phyloP scores from a whole-genome alignment of 1,140 invertebrate genomes.

The Aphelinus certus region DNA sequence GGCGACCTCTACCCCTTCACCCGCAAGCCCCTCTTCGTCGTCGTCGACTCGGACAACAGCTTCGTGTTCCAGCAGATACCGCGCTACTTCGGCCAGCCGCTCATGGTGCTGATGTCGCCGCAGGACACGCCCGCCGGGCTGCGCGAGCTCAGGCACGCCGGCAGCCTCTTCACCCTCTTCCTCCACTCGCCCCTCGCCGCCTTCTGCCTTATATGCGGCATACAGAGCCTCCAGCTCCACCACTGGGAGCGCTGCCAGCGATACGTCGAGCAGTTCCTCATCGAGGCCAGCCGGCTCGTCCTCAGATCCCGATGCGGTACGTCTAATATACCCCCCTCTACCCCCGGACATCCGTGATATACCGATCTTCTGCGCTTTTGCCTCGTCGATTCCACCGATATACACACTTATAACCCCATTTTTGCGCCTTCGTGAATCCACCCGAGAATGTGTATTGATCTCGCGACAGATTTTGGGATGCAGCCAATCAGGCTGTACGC shows the following conservation, averaged over 20 bases:
- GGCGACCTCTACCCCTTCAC: constrained; percentile 93
- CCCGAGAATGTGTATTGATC: too few relatives aligned
- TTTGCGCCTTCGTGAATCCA: too few relatives aligned
- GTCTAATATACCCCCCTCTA: constrained; percentile 36
- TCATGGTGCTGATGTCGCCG: constrained; percentile 94
- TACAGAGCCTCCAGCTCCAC: constrained; percentile 84
- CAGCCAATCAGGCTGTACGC: too few relatives aligned
- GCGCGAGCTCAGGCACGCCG: constrained; percentile 86
- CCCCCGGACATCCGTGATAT: too few relatives aligned
- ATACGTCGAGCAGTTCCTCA: constrained; percentile 89
- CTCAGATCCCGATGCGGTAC: constrained; percentile 85
- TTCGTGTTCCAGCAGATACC: constrained; percentile 93
- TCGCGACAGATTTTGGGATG: too few relatives aligned
- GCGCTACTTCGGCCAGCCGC: constrained; percentile 92
- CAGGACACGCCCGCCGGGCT: constrained; percentile 86
- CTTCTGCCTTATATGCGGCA: constrained; percentile 91
- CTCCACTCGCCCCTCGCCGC: constrained; percentile 93
- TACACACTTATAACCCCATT: too few relatives aligned
- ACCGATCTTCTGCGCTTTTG: too few relatives aligned
- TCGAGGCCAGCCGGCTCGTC: constrained; percentile 86
- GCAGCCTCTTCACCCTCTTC: constrained; percentile 94
- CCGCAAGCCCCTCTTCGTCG: constrained; percentile 90
- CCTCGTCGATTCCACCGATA: too few relatives aligned
- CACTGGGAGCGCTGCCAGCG: constrained; percentile 92
- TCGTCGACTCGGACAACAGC: constrained; percentile 95